phyloP scores from a whole-genome alignment of 2,113 vertebrate genomes.

The Anas platyrhynchos region DNA sequence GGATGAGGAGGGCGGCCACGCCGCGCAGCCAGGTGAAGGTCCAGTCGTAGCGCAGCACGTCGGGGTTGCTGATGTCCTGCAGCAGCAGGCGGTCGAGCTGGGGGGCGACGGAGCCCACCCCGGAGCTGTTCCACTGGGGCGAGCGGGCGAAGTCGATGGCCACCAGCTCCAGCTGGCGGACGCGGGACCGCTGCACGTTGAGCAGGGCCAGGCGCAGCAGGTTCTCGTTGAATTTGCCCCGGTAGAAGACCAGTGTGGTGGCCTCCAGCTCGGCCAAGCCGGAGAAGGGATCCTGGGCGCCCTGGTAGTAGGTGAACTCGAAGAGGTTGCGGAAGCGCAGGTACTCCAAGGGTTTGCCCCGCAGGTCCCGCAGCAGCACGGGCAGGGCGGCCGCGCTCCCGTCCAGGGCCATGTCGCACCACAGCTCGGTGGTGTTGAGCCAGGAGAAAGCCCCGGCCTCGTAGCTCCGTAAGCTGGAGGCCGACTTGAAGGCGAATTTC shows the following conservation, averaged over 20 bases:
- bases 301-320: conserved; percentile 83
- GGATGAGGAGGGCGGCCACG: conserved; percentile 74
- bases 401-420: conserved; percentile 83
- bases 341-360: conserved; percentile 68
- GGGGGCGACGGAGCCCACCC: conserved; percentile 67
- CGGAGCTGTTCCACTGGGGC: conserved; percentile 48
- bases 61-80: conserved; percentile 87
- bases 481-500: conserved; percentile 81
- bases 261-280: conserved; percentile 64
- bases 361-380: conserved; percentile 77
- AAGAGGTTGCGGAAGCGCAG: conserved; percentile 86
- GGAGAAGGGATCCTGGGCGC: conserved; percentile 74
- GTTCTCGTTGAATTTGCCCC: conserved; percentile 87
- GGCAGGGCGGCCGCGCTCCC: conserved; percentile 55
- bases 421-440: conserved; percentile 74
- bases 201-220: conserved; percentile 78
- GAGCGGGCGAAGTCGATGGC: conserved; percentile 87
- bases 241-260: conserved; percentile 76
- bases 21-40: conserved; percentile 85
- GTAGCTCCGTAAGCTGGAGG: conserved; percentile 75
- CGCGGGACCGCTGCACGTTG: conserved; percentile 69
- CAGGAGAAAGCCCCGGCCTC: conserved; percentile 78
- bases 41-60: conserved; percentile 86
- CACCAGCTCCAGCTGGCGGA: conserved; percentile 75
- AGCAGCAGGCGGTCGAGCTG: conserved; percentile 75